Evolutionary conservation across 2,113 vertebrate species (phyloP), one percentile per base, ranked within the genome.

Genomic region (Ciconia stormi): DNA sequence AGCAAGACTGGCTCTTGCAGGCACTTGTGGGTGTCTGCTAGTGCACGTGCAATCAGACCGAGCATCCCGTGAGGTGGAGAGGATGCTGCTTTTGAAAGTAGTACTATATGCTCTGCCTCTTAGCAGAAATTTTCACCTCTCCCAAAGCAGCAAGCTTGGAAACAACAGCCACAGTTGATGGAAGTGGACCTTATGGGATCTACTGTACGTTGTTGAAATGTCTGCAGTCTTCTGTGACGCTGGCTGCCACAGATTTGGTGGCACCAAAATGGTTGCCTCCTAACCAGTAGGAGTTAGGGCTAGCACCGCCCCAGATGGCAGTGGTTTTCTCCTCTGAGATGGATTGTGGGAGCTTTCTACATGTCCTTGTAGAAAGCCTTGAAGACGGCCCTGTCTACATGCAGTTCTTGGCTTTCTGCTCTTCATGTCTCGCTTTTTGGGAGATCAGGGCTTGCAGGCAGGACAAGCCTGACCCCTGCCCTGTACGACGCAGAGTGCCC

Each of bases 361-460:
- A 53, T 5, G 18, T 90, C 20, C 20, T 49, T 44, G 8, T 38
- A 49, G 50, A 38, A 80, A 56, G 42, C 21, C 47, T 81, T 2
- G 2, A 46, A 59, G 21, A 21, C 0, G 0, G 9, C 11, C 11
- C 29, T 25, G 20, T 53, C 15, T 14, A 20, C 22, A 4, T 46
- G 23, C 29, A 47, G 21, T 36, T 85, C 65, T 85, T 70, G 53
- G 21, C 70, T 70, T 40, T 74, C 61, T 65, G 27, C 16, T 83
- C 36, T 50, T 70, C 6, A 6, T 32, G 23, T 49, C 42, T 67
- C 3, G 1, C 26, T 67, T 66, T 70, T 42, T 25, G n/a, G 27
- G 42, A 62, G 16, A 82, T 17, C 3, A 30, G 76, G 26, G 56
- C 42, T 80, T 71, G 26, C 71, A 82, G 56, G 10, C 18, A 13